phyloP scores from a whole-genome alignment of 2,888 invertebrate genomes.

The Synanthedon tipuliformis region DNA sequence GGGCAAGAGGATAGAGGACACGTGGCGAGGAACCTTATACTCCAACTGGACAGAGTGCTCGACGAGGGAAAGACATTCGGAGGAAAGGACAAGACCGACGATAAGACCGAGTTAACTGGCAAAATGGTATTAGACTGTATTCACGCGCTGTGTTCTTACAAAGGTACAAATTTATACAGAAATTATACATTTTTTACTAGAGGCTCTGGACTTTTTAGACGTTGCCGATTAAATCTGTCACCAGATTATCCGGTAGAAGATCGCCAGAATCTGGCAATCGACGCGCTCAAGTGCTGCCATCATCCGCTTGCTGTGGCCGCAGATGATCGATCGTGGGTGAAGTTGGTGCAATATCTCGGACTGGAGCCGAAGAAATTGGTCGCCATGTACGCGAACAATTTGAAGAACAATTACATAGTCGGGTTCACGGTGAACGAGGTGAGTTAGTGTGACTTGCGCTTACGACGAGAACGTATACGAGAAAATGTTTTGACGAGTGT shows the following conservation, averaged over 20 bases:
- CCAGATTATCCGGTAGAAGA: constrained; percentile 60
- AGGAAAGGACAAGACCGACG: constrained; percentile 45
- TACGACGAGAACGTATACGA: too few relatives aligned
- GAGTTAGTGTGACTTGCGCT: background rate
- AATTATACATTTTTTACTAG: background rate
- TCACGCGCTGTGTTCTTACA: constrained; percentile 62
- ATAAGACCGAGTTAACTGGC: constrained; percentile 62
- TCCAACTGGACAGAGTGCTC: constrained; percentile 75
- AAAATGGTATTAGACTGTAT: constrained; percentile 69
- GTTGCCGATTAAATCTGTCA: background rate
- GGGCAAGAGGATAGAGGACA: constrained; percentile 70
- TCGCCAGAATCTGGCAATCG: constrained; percentile 72
- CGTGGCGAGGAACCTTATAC: constrained; percentile 73
- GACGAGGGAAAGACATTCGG: constrained; percentile 69
- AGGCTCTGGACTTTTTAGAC: too few relatives aligned
- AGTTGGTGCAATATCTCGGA: constrained; percentile 69
- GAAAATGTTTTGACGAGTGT: too few relatives aligned
- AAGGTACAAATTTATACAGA: constrained; percentile 24
- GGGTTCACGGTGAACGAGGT: constrained; percentile 56
- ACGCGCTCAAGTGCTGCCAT: constrained; percentile 78
- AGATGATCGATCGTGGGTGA: constrained; percentile 77
- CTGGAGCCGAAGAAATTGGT: constrained; percentile 73
- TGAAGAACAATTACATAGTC: constrained; percentile 73
- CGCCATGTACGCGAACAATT: constrained; percentile 63
- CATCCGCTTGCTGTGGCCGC: constrained; percentile 75